Evolutionary conservation across 2,113 vertebrate genomes (phyloP), one percentile per base, ranked within the genome.

Genomic region (Kobus ellipsiprymnus): DNA sequence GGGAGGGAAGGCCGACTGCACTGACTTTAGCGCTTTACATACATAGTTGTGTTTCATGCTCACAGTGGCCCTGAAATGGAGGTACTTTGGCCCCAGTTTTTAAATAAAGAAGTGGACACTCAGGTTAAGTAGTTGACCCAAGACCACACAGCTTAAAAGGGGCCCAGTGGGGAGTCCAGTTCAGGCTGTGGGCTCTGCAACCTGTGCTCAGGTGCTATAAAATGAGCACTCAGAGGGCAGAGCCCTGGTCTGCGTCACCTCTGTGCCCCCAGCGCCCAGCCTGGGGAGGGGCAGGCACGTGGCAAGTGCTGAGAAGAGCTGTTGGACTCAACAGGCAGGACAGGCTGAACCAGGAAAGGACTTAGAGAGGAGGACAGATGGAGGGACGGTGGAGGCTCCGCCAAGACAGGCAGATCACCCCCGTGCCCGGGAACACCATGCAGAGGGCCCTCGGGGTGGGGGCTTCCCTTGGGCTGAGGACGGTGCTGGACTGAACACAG

Each of bases 111-210:
- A 29, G 36, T 60, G 55, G 67, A 64, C 11, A 50, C 44, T 97
- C 55, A 89, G 86, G 85, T 90, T 87, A 91, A 97, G 77, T 83
- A n/a, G 21, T 27, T 93, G 93, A 83, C 83, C 52, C 23, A 30
- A 88, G 88, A 87, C 77, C 64, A n/a, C 78, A 55, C 77, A n/a
- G 80, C 78, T 95, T 93, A 67, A 87, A 95, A 95, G 86, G 55
- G 46, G 46, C 94, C 0, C 0, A 60, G 48, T 14, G 13, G 86
- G 62, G 71, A 71, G 50, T 80, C 77, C 50, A 74, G 57, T 46
- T 91, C 15, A 44, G 55, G 71, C 60, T n/a, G 57, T 77, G 23
- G 9, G 30, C 60, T 60, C 13, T 40, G 83, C 25, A 81, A 48
- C 52, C n/a, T 80, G 29, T 67, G 77, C 77, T 91, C 44, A 29